A percentile compares a stretch with the other conserved stretches of the same genome.
These are phyloP conservation scores for Patiria pectinifera DNA, from an alignment of 53 echinoderm and acorn worm species.

Conservation along the genomic window DNA sequence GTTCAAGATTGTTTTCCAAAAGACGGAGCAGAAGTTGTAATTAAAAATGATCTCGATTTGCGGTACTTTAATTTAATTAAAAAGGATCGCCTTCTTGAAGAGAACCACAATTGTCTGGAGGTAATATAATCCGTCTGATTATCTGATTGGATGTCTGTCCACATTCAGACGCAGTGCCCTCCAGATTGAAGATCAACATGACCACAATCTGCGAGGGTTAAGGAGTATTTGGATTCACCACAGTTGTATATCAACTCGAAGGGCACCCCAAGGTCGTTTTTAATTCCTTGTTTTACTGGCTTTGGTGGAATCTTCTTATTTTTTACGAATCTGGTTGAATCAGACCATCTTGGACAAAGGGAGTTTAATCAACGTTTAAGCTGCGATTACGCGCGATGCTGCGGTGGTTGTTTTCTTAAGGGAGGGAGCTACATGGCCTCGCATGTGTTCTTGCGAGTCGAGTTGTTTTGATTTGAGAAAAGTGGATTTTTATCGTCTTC, in stretches of 20 bases:
- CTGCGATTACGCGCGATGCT: conserved; percentile 17
- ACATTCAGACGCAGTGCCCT: background rate
- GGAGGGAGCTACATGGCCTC: background rate
- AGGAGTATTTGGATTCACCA: background rate
- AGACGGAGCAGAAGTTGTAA: background rate
- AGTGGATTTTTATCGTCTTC: conserved; percentile 8
- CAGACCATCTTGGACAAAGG: background rate
- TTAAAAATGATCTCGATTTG: background rate
- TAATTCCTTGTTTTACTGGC: conserved; percentile 5
- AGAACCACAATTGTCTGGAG: background rate
- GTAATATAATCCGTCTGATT: conserved; percentile 4
- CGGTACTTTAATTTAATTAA: background rate
- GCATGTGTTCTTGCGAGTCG: background rate
- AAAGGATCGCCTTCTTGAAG: background rate
- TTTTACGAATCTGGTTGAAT: background rate
- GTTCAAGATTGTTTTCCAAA: background rate
- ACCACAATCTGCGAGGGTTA: background rate
- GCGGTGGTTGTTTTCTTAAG: conserved; percentile 12
- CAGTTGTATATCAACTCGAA: background rate
- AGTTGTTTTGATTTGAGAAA: background rate
- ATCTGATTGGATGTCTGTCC: background rate
- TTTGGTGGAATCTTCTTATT: background rate
- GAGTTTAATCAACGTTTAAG: conserved; percentile 27
- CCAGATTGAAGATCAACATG: conserved; percentile 33
- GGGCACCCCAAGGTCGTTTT: background rate